Evolutionary conservation across 2,797 vertebrate genomes (phyloP).

Genomic region (Philypnodon macrostomus): DNA sequence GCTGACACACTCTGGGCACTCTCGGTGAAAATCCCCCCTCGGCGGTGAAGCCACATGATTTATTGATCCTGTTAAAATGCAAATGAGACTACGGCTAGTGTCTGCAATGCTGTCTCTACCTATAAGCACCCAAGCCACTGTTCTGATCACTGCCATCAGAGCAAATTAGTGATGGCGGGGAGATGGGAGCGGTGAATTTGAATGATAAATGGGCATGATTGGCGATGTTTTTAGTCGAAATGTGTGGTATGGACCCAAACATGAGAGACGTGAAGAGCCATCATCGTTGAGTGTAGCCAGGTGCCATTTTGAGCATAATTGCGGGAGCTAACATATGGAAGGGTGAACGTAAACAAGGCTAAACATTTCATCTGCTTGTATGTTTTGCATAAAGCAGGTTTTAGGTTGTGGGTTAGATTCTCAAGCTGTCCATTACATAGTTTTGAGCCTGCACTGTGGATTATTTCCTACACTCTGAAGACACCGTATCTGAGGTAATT

Average conservation of each 20-base stretch:
- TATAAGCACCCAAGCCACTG: conserved; percentile 15
- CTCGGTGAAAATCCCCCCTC: conserved; percentile 6
- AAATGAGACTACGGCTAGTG: conserved; percentile 58
- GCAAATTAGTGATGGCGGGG: conserved; percentile 23
- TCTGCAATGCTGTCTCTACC: conserved; percentile 34
- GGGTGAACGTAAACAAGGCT: no score
- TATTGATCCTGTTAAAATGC: conserved; percentile 76
- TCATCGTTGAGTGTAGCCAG: not conserved
- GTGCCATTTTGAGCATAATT: no score
- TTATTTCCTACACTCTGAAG: no score
- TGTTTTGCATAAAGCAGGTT: no score
- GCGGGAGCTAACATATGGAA: no score
- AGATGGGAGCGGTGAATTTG: conserved; percentile 3
- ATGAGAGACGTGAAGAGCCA: not conserved
- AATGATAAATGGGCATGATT: conserved; percentile 18
- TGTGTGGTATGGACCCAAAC: conserved; percentile 19
- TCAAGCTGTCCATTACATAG: no score
- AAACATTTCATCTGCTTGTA: no score
- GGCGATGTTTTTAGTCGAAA: conserved; percentile 11
- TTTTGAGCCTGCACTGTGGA: no score
- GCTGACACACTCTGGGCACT: conserved; percentile 40
- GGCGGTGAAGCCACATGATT: conserved; percentile 62
- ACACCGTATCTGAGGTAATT: no score
- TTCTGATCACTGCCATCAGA: conserved; percentile 27
- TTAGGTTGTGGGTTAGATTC: no score